A percentile compares a stretch with the other conserved stretches of the same genome.
Evolutionary conservation across 2,113 vertebrate species (phyloP).

Genomic region (Numida meleagris): DNA sequence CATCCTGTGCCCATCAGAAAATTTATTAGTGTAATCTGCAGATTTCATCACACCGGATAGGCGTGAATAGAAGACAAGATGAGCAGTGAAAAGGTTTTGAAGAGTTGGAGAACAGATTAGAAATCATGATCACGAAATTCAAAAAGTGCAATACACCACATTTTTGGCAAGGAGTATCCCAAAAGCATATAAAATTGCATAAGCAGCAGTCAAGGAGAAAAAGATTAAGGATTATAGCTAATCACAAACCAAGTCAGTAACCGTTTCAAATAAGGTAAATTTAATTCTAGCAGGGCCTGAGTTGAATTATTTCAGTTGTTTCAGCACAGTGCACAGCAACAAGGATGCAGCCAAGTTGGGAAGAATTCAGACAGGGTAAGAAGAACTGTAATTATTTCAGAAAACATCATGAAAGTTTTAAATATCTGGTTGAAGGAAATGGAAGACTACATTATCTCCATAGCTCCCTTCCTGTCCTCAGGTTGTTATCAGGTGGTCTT

Average conservation of each 20-base stretch:
- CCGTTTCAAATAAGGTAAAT: not conserved
- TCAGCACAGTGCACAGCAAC: not conserved
- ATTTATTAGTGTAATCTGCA: not conserved
- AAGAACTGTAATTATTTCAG: not conserved
- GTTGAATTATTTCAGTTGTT: not conserved
- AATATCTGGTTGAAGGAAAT: not conserved
- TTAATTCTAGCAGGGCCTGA: not conserved
- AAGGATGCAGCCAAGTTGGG: not conserved
- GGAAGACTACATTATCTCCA: not conserved
- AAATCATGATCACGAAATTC: not conserved
- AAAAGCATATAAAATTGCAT: not conserved
- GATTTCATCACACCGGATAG: not conserved
- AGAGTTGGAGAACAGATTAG: not conserved
- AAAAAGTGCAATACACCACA: not conserved
- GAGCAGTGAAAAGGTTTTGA: not conserved
- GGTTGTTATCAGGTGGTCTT: not conserved
- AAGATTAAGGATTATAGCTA: not conserved
- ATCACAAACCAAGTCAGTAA: not conserved
- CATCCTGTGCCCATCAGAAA: not conserved
- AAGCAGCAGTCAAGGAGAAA: not conserved
- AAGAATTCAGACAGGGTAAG: not conserved
- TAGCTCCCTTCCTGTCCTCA: not conserved
- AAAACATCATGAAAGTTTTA: not conserved
- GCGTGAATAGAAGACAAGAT: not conserved
- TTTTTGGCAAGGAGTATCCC: not conserved